Evolutionary conservation across 2,797 vertebrate species (phyloP), one percentile per base, ranked within the genome.

Genomic region (Hirundo rustica): DNA sequence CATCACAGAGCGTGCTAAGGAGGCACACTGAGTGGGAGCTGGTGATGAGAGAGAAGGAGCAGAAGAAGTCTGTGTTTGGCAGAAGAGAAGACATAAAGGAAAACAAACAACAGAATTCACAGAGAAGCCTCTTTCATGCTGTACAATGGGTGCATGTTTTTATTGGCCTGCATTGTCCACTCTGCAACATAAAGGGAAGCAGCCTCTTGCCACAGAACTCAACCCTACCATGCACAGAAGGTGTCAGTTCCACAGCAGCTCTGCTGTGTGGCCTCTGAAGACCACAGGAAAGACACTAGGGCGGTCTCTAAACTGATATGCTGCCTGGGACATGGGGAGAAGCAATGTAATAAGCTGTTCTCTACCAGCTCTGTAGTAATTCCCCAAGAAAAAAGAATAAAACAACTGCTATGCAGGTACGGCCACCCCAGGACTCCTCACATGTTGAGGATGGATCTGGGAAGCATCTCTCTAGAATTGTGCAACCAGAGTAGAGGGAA

Each of bases 21-120:
- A 95, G 66, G 64, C 89, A 45, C 67, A 88, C 93, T 85, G 95
- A 95, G 94, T 94, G 32, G 92, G 81, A 97, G 85, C 71, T 83
- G 57, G 54, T 94, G 86, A 96, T 72, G 57, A 57, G 53, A 89
- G 27, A 86, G 93, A 85, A 76, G 72, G 74, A 81, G 25, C 44
- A 51, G 40, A 65, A 92, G 85, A 90, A 81, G 48, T 40, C 73
- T 79, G 53, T 15, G 18, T 75, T 83, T 86, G 89, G 83, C 90
- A 96, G 53, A 27, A 7, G 61, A 76, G 93, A 95, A 95, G 92
- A 92, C 66, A 88, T 57, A 94, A 95, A 91, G 26, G 67, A 90
- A 93, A 87, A 67, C 84, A 92, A 91, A 80, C n/a, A 91, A 61
- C 62, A 70, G 17, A 13, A 74, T 92, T 81, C 92, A 51, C 60